A percentile compares a stretch with the other conserved stretches of the same genome.
Conservation (phyloP, 1,140 invertebrate species). For the Procambarus virginalis region DNA sequence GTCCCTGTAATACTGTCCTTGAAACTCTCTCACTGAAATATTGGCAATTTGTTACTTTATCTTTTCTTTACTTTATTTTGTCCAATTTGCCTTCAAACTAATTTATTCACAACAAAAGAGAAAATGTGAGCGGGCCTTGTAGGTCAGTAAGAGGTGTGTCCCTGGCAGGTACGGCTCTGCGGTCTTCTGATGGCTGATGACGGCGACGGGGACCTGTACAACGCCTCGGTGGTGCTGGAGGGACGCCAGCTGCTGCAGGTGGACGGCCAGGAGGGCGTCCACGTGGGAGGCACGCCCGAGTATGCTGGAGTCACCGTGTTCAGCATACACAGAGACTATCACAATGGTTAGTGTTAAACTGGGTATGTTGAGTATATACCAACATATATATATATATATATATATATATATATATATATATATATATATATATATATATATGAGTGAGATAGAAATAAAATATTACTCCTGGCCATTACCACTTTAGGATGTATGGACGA, state of each 20-base stretch:
- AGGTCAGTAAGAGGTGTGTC: not conserved
- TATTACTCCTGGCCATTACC: not conserved
- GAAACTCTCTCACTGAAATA: no score
- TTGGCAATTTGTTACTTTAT: no score
- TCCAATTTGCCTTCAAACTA: no score
- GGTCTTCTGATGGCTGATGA: not conserved
- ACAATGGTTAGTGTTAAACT: constrained; percentile 82
- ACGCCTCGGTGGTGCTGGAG: constrained; percentile 92
- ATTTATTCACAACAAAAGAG: no score
- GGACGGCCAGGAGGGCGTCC: constrained; percentile 94
- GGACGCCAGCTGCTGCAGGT: constrained; percentile 93
- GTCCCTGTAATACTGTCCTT: no score
- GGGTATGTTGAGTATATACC: no score
- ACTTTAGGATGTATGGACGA: constrained; percentile 85
- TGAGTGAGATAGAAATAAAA: not conserved
- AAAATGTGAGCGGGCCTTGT: no score
- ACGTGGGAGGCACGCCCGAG: constrained; percentile 94
- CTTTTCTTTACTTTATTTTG: no score
- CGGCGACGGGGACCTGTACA: constrained; percentile 78
- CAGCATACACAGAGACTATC: constrained; percentile 94
- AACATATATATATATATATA: no score
- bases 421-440: no score
- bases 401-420: no score
- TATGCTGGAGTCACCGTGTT: constrained; percentile 93
- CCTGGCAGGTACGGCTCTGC: constrained; percentile 21